Percentiles rank a stretch among this genome's conserved stretches.
phyloP scores from a whole-genome alignment of 2,113 vertebrate genomes.

The Turnix velox region DNA sequence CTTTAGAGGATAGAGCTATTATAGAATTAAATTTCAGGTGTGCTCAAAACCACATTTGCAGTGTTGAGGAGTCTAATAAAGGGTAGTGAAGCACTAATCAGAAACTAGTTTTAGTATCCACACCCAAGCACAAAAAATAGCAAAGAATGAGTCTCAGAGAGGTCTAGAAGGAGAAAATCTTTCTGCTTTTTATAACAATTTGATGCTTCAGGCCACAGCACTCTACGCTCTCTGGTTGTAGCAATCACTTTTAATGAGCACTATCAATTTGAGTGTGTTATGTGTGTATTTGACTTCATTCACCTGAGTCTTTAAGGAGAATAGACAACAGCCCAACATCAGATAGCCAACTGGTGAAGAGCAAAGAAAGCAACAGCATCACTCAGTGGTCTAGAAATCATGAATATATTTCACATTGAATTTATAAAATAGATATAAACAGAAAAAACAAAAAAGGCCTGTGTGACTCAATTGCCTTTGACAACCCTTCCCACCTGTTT shows the following conservation, averaged over 20 bases:
- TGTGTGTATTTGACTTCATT: background rate
- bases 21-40: background rate
- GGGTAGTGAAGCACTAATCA: conserved; percentile 20
- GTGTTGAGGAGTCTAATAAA: conserved; percentile 1
- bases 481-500: background rate
- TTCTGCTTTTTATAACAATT: background rate
- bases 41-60: background rate
- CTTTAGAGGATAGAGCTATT: background rate
- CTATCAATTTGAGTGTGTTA: background rate
- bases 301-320: background rate
- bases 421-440: background rate
- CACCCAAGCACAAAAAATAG: background rate
- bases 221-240: background rate
- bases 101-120: background rate
- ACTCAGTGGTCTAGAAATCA: background rate
- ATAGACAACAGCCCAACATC: background rate
- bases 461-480: background rate
- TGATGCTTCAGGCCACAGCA: background rate
- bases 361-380: background rate
- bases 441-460: background rate
- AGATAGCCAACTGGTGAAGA: background rate
- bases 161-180: background rate
- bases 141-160: background rate
- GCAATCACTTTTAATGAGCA: background rate
- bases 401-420: background rate